These are phyloP conservation scores for Acleris laterana DNA, from an alignment of 2,888 invertebrate species.

Conservation along the genomic window DNA sequence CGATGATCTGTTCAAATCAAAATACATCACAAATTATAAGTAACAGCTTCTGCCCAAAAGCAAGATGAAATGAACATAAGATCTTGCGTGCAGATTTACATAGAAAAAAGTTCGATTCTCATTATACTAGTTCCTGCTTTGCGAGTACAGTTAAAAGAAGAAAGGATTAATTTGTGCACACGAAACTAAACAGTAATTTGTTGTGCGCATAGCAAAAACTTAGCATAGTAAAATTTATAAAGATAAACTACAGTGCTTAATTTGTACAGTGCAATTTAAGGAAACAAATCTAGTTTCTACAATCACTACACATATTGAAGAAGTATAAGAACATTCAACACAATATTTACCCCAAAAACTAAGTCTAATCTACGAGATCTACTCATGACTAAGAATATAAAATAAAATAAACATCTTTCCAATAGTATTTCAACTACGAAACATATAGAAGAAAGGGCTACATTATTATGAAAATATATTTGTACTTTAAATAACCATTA, in stretches of 20 bases:
- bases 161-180: background rate
- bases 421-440: conserved; percentile 48
- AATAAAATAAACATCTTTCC: conserved; percentile 39
- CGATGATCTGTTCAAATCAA: background rate
- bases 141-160: background rate
- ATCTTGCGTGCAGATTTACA: background rate
- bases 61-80: background rate
- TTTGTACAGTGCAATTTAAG: conserved; percentile 50
- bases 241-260: conserved; percentile 48
- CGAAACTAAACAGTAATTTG: background rate
- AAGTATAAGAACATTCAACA: conserved; percentile 27
- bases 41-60: too few relatives aligned
- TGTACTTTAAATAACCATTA: conserved; percentile 29
- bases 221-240: background rate
- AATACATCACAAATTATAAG: background rate
- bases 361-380: conserved; percentile 52
- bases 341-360: conserved; percentile 30
- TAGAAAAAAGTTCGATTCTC: background rate
- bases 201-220: conserved; percentile 10
- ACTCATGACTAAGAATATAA: conserved; percentile 40
- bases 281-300: conserved; percentile 38
- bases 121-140: background rate
- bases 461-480: conserved; percentile 17
- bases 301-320: conserved; percentile 36
- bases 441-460: conserved; percentile 43